Percentiles rank a stretch among this genome's conserved stretches.
These are phyloP conservation scores for Bradysia coprophila DNA, from an alignment of 1,140 invertebrate species.

Conservation along the genomic window DNA sequence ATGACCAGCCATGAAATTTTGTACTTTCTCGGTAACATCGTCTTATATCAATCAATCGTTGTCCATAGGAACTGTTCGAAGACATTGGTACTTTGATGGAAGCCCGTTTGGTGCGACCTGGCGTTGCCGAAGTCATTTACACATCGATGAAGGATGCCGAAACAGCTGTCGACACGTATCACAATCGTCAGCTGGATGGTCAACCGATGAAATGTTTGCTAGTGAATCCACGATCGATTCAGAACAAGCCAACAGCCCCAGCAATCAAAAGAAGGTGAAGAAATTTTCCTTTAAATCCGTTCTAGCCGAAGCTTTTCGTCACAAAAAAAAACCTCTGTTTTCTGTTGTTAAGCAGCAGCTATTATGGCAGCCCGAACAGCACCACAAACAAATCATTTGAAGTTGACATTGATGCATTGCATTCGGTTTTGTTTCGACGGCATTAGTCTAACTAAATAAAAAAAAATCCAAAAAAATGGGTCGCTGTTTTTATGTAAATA, in stretches of 20 bases:
- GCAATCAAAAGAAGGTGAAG: slow-evolving; percentile 4
- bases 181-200: slow-evolving; percentile 75
- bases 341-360: slow-evolving; percentile 9
- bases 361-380: slow-evolving; percentile 17
- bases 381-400: slow-evolving; percentile 12
- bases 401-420: slow-evolving; percentile 10
- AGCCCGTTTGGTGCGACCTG: slow-evolving; percentile 64
- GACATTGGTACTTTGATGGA: slow-evolving; percentile 73
- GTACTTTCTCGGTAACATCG: too few species aligned
- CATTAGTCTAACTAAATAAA: slow-evolving; percentile 5
- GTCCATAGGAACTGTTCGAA: slow-evolving; percentile 83
- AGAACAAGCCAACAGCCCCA: slow-evolving; percentile 29
- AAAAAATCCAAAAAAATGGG: too few species aligned
- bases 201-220: slow-evolving; percentile 65
- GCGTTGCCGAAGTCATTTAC: slow-evolving; percentile 80
- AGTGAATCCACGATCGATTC: slow-evolving; percentile 46
- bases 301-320: too few species aligned
- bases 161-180: slow-evolving; percentile 77
- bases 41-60: too few species aligned
- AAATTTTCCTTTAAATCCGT: neutral
- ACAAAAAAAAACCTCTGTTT: neutral
- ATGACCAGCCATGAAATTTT: too few species aligned
- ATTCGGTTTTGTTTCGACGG: slow-evolving; percentile 9
- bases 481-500: too few species aligned
- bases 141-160: slow-evolving; percentile 66